A percentile compares a stretch with the other conserved stretches of the same genome.
Evolutionary conservation across 1,140 invertebrate species (phyloP).

Genomic region (Lasioglossum baleicum): DNA sequence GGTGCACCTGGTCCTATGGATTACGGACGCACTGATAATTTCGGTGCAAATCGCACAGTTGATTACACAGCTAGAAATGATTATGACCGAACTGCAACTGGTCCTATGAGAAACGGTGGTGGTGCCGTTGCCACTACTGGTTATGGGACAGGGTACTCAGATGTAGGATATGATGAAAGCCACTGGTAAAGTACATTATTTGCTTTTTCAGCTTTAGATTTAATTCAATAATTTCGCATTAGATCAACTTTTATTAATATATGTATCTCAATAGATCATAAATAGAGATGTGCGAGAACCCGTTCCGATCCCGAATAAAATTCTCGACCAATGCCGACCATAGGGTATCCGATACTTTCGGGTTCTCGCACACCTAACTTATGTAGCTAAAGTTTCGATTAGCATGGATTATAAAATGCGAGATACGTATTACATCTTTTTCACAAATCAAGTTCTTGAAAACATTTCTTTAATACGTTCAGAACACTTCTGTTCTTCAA

Average conservation of each 20-base stretch:
- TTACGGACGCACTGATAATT: conserved; percentile 77
- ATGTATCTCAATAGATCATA: background rate
- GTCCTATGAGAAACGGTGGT: conserved; percentile 78
- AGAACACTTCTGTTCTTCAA: too few relatives aligned
- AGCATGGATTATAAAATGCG: background rate
- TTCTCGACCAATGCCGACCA: too few relatives aligned
- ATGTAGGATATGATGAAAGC: conserved; percentile 75
- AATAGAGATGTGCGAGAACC: too few relatives aligned
- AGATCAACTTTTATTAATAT: conserved; percentile 7
- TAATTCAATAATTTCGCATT: conserved; percentile 23
- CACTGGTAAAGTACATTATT: conserved; percentile 57
- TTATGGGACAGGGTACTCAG: conserved; percentile 76
- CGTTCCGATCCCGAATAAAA: too few relatives aligned
- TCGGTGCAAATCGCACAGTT: conserved; percentile 72
- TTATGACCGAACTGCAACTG: conserved; percentile 75
- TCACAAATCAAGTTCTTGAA: background rate
- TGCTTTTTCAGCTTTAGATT: conserved; percentile 18
- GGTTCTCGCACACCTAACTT: background rate
- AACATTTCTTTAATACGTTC: background rate
- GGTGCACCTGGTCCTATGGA: conserved; percentile 75
- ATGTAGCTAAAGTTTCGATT: background rate
- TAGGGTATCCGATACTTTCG: too few relatives aligned
- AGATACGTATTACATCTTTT: background rate
- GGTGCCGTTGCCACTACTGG: conserved; percentile 74
- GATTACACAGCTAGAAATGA: conserved; percentile 76